Evolutionary conservation across 2,888 invertebrate genomes (phyloP).

Genomic region (Callyntrura guangdongensis): DNA sequence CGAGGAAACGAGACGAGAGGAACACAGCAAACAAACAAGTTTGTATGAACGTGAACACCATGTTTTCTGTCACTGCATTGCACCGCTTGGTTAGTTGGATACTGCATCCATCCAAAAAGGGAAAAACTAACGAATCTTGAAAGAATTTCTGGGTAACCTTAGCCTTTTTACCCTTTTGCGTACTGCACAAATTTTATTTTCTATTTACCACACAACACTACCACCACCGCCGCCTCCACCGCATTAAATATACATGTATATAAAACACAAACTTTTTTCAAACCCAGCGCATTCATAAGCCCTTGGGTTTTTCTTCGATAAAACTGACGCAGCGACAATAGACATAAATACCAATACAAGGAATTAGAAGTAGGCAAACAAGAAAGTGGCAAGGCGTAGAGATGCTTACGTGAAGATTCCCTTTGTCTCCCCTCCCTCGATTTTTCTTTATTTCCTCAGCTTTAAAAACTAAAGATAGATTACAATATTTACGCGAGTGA

Average conservation of each 20-base stretch:
- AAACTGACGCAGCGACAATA: slow-evolving; percentile 66
- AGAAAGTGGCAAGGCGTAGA: not conserved
- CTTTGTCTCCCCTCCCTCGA: slow-evolving; percentile 1
- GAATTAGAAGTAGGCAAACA: not conserved
- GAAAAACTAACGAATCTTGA: slow-evolving; percentile 42
- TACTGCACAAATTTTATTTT: slow-evolving; percentile 57
- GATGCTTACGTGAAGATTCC: not conserved
- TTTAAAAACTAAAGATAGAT: slow-evolving; percentile 62
- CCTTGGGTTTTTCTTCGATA: slow-evolving; percentile 22
- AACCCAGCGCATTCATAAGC: not conserved
- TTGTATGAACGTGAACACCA: slow-evolving; percentile 52
- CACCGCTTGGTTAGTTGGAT: slow-evolving; percentile 67
- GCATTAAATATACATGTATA: slow-evolving; percentile 17
- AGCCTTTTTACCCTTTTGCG: slow-evolving; percentile 60
- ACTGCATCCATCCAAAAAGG: slow-evolving; percentile 31
- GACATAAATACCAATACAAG: slow-evolving; percentile 39
- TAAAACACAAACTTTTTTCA: too few species aligned
- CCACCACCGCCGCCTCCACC: slow-evolving; percentile 52
- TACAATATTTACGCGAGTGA: slow-evolving; percentile 70
- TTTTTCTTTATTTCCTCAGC: slow-evolving; percentile 50
- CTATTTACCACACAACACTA: slow-evolving; percentile 63
- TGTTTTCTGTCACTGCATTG: slow-evolving; percentile 77
- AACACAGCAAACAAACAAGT: slow-evolving; percentile 50
- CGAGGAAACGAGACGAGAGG: slow-evolving; percentile 42
- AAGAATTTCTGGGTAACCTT: slow-evolving; percentile 54